phyloP scores from a whole-genome alignment of 2,797 vertebrate genomes.

The Oreochromis mossambicus region DNA sequence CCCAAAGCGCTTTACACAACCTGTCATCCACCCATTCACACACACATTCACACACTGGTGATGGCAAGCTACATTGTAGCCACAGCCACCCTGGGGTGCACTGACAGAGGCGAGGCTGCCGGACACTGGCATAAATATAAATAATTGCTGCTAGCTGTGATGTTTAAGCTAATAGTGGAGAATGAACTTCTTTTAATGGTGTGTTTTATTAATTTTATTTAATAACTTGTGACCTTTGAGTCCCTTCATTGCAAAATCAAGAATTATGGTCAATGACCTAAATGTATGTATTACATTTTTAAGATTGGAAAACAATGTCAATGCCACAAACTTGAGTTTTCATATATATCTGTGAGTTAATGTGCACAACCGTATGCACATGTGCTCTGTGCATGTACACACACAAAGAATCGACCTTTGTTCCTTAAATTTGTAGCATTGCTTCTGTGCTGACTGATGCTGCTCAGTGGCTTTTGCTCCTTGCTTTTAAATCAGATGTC shows the following conservation, averaged over 20 bases:
- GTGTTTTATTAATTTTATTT: background rate
- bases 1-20: too few species aligned
- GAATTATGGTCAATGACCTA: background rate
- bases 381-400: background rate
- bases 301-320: background rate
- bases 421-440: background rate
- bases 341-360: background rate
- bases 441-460: background rate
- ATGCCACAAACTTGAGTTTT: rapidly evolving
- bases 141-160: too few species aligned
- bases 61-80: too few species aligned
- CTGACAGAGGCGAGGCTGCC: too few species aligned
- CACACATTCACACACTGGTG: too few species aligned
- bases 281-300: background rate
- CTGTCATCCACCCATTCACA: too few species aligned
- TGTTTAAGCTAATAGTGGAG: too few species aligned
- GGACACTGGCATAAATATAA: too few species aligned
- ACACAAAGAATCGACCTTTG: background rate
- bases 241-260: background rate
- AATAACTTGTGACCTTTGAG: background rate
- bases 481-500: background rate
- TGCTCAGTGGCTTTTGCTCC: background rate
- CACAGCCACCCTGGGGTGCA: too few species aligned
- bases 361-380: background rate
- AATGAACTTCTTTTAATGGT: background rate